These are phyloP conservation scores for Anaspis maculata DNA, from an alignment of 2,888 invertebrate genomes.

Conservation along the genomic window DNA sequence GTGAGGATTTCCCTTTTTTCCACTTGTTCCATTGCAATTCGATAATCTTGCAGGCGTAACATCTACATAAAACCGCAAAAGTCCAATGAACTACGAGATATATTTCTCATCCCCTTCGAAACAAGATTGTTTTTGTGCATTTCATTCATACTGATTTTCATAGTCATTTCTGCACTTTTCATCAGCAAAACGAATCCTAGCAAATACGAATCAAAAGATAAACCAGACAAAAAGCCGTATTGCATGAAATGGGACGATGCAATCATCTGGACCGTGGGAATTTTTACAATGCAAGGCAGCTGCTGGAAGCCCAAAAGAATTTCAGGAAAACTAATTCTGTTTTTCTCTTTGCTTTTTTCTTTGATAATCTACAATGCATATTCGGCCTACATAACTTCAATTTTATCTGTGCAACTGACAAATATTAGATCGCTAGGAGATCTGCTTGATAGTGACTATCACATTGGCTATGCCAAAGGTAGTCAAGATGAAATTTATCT, in stretches of 20 bases:
- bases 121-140: conserved; percentile 48
- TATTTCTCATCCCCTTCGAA: conserved; percentile 56
- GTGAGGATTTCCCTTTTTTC: no score
- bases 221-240: no score
- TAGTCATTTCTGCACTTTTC: conserved; percentile 40
- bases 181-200: conserved; percentile 27
- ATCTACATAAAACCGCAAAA: conserved; percentile 57
- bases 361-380: conserved; percentile 58
- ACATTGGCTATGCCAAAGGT: conserved; percentile 52
- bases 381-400: conserved; percentile 59
- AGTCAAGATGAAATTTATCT: conserved; percentile 56
- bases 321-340: conserved; percentile 50
- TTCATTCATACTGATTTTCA: conserved; percentile 45
- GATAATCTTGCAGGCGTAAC: conserved; percentile 45
- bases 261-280: conserved; percentile 53
- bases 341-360: conserved; percentile 52
- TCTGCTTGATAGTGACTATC: conserved; percentile 50
- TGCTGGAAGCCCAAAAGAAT: conserved; percentile 49
- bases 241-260: conserved; percentile 47
- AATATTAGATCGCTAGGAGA: conserved; percentile 51
- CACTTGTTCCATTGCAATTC: conserved; percentile 1
- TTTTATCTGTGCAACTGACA: conserved; percentile 51
- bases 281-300: conserved; percentile 59
- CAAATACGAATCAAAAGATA: conserved; percentile 14
- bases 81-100: conserved; percentile 52